These are phyloP conservation scores for Gadus macrocephalus DNA, from an alignment of 2,113 vertebrate genomes.

Conservation along the genomic window DNA sequence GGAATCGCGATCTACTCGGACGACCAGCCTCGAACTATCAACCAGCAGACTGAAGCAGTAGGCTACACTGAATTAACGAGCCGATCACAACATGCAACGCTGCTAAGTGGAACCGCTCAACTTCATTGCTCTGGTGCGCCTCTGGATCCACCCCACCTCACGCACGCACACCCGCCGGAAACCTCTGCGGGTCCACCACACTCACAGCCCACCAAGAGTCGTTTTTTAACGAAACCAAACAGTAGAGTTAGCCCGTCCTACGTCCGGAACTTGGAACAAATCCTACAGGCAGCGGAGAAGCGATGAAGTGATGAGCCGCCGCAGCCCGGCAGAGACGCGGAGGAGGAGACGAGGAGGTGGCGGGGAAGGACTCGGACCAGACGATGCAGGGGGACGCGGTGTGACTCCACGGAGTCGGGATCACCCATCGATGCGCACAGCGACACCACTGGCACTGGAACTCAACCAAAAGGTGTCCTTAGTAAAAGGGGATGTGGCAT, in stretches of 20 bases:
- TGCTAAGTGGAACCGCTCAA: constrained; percentile 47
- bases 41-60: too few relatives aligned
- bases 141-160: constrained; percentile 42
- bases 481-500: constrained; percentile 1
- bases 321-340: background rate
- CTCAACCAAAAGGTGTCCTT: background rate
- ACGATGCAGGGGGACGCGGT: background rate
- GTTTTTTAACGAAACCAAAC: too few relatives aligned
- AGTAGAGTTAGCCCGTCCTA: too few relatives aligned
- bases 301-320: too few relatives aligned
- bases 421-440: background rate
- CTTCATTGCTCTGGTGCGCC: constrained; percentile 55
- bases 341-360: background rate
- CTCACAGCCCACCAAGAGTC: too few relatives aligned
- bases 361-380: background rate
- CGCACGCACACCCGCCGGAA: background rate
- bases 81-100: constrained; percentile 37
- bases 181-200: too few relatives aligned
- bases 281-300: too few relatives aligned
- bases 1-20: constrained; percentile 11
- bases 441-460: background rate
- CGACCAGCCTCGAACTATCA: constrained; percentile 41
- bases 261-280: too few relatives aligned
- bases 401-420: background rate
- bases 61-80: too few relatives aligned